phyloP scores from a whole-genome alignment of 2,888 invertebrate species.

The Halictus ligatus region DNA sequence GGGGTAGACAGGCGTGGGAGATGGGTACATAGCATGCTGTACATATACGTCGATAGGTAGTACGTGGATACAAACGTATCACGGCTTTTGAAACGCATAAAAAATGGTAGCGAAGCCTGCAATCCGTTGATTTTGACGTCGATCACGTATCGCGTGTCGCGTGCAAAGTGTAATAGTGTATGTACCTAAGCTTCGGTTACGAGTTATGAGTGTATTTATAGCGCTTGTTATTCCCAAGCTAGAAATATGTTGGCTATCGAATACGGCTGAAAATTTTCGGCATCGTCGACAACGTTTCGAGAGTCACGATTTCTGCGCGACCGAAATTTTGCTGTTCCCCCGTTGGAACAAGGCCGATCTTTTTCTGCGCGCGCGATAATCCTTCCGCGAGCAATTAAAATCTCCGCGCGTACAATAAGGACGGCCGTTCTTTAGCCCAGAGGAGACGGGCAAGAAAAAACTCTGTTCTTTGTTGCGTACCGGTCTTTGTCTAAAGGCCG shows the following conservation, averaged over 20 bases:
- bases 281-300: not conserved
- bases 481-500: slow-evolving; percentile 37
- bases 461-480: slow-evolving; percentile 50
- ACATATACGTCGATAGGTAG: too few species aligned
- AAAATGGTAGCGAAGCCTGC: not conserved
- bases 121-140: not conserved
- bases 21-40: not conserved
- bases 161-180: too few species aligned
- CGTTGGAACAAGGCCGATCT: not conserved
- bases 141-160: not conserved
- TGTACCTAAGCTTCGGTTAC: too few species aligned
- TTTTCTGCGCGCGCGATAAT: slow-evolving; percentile 27
- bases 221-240: too few species aligned
- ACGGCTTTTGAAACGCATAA: not conserved
- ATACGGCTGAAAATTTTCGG: too few species aligned
- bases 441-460: slow-evolving; percentile 38
- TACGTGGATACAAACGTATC: not conserved
- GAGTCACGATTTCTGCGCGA: not conserved
- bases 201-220: too few species aligned
- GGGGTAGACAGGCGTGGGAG: too few species aligned
- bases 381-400: slow-evolving; percentile 58
- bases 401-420: slow-evolving; percentile 35
- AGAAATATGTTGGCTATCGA: too few species aligned
- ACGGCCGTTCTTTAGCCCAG: slow-evolving; percentile 15
- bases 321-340: not conserved